phyloP scores from a whole-genome alignment of 2,888 invertebrate species.

The Andrena hattorfiana region DNA sequence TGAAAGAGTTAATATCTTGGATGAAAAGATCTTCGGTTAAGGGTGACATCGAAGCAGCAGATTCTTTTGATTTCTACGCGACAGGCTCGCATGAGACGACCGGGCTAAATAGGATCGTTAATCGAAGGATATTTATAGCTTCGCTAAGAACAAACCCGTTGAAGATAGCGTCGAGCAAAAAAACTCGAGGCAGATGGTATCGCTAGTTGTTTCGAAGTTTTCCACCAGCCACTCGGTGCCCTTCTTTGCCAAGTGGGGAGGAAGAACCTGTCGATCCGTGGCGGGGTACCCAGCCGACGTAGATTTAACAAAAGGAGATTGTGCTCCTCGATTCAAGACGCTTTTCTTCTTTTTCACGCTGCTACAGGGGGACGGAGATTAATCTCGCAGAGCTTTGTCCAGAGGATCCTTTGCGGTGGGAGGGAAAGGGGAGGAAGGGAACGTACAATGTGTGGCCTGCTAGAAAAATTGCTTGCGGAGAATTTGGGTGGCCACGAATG shows the following conservation, averaged over 20 bases:
- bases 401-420: too few species aligned
- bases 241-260: background rate
- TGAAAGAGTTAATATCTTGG: too few species aligned
- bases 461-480: too few species aligned
- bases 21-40: too few species aligned
- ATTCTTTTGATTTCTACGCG: too few species aligned
- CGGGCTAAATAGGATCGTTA: slow-evolving; percentile 9
- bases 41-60: too few species aligned
- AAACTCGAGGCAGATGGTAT: slow-evolving; percentile 8
- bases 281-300: background rate
- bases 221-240: background rate
- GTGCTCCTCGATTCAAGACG: slow-evolving; percentile 5
- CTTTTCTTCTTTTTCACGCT: slow-evolving; percentile 9
- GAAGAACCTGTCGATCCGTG: slow-evolving; percentile 24
- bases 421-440: too few species aligned
- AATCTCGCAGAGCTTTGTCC: slow-evolving; percentile 6
- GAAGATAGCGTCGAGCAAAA: slow-evolving; percentile 7
- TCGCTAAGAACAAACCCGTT: slow-evolving; percentile 1
- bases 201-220: background rate
- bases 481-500: too few species aligned
- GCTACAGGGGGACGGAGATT: slow-evolving; percentile 3
- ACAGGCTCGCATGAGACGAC: too few species aligned
- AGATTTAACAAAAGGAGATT: slow-evolving; percentile 43
- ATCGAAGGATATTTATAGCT: slow-evolving; percentile 15
- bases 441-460: too few species aligned